Conservation (phyloP, 2,888 invertebrate genomes). For the Dryomyza anilis region DNA sequence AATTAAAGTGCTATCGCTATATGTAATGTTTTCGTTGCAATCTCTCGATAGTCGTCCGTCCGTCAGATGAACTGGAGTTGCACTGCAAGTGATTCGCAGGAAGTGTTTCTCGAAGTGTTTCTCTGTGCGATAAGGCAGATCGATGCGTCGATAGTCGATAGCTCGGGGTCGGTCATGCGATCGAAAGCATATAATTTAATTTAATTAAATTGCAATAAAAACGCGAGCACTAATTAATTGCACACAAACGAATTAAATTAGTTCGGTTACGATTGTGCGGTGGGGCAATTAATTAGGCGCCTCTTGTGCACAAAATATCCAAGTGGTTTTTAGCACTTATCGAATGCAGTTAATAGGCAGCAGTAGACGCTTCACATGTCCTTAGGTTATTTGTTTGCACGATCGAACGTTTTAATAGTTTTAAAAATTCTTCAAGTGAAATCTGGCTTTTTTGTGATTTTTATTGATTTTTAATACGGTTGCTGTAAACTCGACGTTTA, state of each 20-base stretch:
- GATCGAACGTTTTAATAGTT: background rate
- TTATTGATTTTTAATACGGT: no score
- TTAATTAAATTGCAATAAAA: slow-evolving; percentile 22
- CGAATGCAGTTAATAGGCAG: background rate
- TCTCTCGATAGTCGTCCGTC: no score
- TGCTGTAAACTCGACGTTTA: no score
- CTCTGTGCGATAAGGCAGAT: background rate
- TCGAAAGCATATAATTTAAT: slow-evolving; percentile 8
- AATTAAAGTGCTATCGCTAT: slow-evolving; percentile 19
- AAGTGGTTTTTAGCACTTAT: background rate
- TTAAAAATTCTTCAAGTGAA: no score
- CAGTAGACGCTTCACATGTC: background rate
- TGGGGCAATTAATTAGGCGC: slow-evolving; percentile 8
- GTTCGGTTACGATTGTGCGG: background rate
- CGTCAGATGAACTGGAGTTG: slow-evolving; percentile 12
- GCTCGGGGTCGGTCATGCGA: background rate
- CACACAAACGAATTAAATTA: background rate
- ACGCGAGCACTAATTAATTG: slow-evolving; percentile 9
- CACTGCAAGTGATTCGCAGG: background rate
- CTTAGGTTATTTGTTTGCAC: background rate
- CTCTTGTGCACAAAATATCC: no score
- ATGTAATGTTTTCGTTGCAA: no score
- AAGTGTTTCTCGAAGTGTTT: background rate
- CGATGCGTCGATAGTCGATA: background rate
- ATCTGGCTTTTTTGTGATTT: no score